Base-by-base conservation (phyloP, 2,888 invertebrate species). In the Marasmarcha lunaedactyla region DNA sequence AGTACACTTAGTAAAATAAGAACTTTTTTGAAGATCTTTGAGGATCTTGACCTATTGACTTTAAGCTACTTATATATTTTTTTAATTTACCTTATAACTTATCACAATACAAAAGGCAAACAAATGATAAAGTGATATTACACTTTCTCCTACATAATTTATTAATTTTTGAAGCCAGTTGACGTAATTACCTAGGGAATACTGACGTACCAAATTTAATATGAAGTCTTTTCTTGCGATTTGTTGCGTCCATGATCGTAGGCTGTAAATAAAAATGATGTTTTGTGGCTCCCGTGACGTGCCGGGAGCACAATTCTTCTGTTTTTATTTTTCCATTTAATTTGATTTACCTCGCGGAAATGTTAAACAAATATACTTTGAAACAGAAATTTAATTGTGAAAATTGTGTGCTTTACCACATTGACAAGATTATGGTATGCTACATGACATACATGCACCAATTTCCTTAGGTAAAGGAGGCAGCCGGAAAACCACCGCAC, bases 351-450 rank as follows among this genome's bases (percentile, higher is more conserved):
- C 30, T 30, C 30, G 30, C 10, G 11, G 11, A n/a, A 30, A 30
- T n/a, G 30, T 30, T 30, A 3, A 30, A 30, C 9, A n/a, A 30
- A 30, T 30, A 11, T 30, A 43, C 39, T 42, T 38, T 42, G 35
- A 30, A 33, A 39, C 26, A 27, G 26, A 27, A 20, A 20, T 20
- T 20, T 7, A 3, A 20, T 20, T 20, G 20, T 20, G 7, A 20
- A 20, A 20, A 20, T 20, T 20, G 20, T 20, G 3, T 20, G 20
- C 7, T 20, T 20, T 51, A 52, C 55, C n/a, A 51, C 45, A 48
- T 48, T 53, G 58, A 61, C 59, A 57, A 61, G 64, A 69, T 69
- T 67, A 65, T 55, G 57, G 30, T 30, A 30, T 11, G 11, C 30
- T 20, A 20, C 30, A 30, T 3, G 30, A 30, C 6, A 30, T n/a